A percentile compares a stretch with the other conserved stretches of the same genome.
phyloP scores from a whole-genome alignment of 64 coral and sea anemone genomes.

The Trachythela sp. region DNA sequence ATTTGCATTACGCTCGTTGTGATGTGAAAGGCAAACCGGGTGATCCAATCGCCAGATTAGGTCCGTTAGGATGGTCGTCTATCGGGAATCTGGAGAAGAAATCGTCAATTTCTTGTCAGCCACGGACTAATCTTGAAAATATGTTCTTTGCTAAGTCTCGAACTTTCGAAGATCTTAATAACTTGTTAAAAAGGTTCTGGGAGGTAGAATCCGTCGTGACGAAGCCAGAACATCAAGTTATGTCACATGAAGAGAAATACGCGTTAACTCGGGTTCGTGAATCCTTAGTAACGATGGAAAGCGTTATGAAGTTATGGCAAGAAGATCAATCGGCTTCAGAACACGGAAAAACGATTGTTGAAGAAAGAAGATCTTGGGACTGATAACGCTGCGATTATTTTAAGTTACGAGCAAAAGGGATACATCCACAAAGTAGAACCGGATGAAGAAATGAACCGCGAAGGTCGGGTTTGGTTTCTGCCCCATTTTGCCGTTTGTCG shows the following conservation, averaged over 20 bases:
- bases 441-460: too few species aligned
- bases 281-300: constrained; percentile 23
- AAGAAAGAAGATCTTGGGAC: not conserved
- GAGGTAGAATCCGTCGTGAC: constrained; percentile 14
- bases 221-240: not conserved
- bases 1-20: not conserved
- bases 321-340: not conserved
- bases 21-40: constrained; percentile 35
- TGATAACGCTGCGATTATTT: not conserved
- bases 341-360: not conserved
- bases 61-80: constrained; percentile 34
- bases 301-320: constrained; percentile 19
- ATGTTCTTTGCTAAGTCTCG: constrained; percentile 21
- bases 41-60: constrained; percentile 28
- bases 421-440: not conserved
- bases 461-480: not conserved
- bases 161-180: constrained; percentile 5
- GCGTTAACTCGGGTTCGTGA: constrained; percentile 6
- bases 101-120: not conserved
- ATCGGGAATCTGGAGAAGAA: constrained; percentile 11
- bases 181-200: constrained; percentile 31
- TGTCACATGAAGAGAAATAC: not conserved
- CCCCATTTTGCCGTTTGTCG: not conserved
- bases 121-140: not conserved
- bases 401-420: not conserved